These are phyloP conservation scores for Agonopterix alstromeriana DNA, from an alignment of 2,888 invertebrate genomes.

Conservation along the genomic window DNA sequence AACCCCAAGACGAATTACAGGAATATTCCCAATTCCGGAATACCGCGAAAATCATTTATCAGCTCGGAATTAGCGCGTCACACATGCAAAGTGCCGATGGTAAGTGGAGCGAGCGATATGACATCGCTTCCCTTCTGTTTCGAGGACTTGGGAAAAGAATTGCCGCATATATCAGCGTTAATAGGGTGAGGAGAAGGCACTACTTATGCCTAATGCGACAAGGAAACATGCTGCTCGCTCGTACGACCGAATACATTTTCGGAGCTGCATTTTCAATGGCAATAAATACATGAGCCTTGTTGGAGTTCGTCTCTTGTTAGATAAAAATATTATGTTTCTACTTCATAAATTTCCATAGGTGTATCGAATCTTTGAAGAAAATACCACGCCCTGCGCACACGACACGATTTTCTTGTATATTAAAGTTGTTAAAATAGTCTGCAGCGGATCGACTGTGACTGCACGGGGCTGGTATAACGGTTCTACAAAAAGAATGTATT, in stretches of 20 bases:
- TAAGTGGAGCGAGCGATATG: slow-evolving; percentile 58
- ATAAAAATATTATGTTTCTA: too few relatives aligned
- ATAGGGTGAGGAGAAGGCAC: slow-evolving; percentile 74
- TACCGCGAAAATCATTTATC: slow-evolving; percentile 56
- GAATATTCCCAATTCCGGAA: slow-evolving; percentile 42
- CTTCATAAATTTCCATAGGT: too few relatives aligned
- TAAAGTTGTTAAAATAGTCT: too few relatives aligned
- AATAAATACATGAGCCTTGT: slow-evolving; percentile 54
- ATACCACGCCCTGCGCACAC: too few relatives aligned
- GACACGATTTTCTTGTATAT: too few relatives aligned
- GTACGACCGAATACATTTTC: slow-evolving; percentile 57
- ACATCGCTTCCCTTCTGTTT: slow-evolving; percentile 62
- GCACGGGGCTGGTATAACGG: too few relatives aligned
- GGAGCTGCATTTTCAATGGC: slow-evolving; percentile 62
- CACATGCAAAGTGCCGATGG: slow-evolving; percentile 49
- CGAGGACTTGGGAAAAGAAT: slow-evolving; percentile 71
- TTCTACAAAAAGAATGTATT: too few relatives aligned
- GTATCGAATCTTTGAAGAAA: too few relatives aligned
- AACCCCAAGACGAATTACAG: slow-evolving; percentile 33
- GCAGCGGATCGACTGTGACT: too few relatives aligned
- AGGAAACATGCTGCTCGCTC: slow-evolving; percentile 66
- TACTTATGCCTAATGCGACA: slow-evolving; percentile 76
- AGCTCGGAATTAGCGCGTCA: slow-evolving; percentile 61
- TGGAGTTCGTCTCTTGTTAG: too few relatives aligned
- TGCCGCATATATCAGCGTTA: slow-evolving; percentile 74